phyloP scores from a whole-genome alignment of 2,888 invertebrate species.

The Ophion ellenae region DNA sequence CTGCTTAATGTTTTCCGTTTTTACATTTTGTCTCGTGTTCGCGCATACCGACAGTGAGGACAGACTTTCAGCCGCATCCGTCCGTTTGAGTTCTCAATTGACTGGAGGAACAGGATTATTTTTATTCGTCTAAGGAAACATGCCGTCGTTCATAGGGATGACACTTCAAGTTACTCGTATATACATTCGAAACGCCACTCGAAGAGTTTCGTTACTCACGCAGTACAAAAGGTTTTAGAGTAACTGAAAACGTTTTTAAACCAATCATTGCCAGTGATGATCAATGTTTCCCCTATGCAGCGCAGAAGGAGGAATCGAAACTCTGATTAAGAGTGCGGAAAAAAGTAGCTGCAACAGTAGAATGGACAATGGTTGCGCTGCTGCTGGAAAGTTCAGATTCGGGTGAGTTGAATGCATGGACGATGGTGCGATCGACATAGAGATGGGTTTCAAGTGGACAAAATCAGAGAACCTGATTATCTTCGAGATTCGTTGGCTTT shows the following conservation, averaged over 20 bases:
- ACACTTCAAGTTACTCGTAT: constrained; percentile 26
- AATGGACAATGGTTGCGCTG: no score
- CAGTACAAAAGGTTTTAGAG: background rate
- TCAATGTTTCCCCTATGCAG: background rate
- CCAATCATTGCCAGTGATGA: background rate
- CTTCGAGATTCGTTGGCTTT: no score
- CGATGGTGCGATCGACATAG: no score
- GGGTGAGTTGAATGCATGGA: no score
- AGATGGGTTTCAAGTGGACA: no score
- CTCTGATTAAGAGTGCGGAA: no score
- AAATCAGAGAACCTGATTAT: no score
- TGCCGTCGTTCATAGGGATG: constrained; percentile 33
- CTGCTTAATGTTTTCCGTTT: constrained; percentile 33
- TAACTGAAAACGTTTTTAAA: background rate
- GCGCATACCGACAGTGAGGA: constrained; percentile 37
- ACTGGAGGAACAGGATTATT: constrained; percentile 63
- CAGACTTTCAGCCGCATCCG: constrained; percentile 28
- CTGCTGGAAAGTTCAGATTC: no score
- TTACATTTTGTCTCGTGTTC: constrained; percentile 37
- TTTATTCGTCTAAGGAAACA: constrained; percentile 43
- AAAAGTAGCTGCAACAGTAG: no score
- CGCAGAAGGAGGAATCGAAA: no score
- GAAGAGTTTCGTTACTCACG: background rate
- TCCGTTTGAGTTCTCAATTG: constrained; percentile 60
- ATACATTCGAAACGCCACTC: constrained; percentile 14